Percentiles rank a stretch among this genome's conserved stretches.
phyloP scores from a whole-genome alignment of 2,888 invertebrate species.

The Sinopyrophorus schimmeli region DNA sequence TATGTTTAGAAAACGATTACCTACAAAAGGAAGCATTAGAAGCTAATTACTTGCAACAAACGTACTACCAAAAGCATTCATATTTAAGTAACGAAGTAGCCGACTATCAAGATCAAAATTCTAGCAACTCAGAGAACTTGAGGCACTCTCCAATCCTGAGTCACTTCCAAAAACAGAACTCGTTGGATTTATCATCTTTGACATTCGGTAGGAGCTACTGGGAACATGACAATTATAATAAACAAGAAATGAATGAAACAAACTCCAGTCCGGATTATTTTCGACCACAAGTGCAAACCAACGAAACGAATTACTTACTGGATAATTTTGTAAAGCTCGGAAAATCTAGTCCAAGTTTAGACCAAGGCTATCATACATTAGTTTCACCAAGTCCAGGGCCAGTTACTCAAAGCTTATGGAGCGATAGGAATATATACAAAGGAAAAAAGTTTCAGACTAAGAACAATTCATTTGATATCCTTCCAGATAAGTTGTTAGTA shows the following conservation, averaged over 20 bases:
- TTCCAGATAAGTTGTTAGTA: conserved; percentile 70
- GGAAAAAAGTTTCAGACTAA: conserved; percentile 47
- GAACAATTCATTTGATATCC: conserved; percentile 61
- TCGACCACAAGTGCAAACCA: conserved; percentile 33
- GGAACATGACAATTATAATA: conserved; percentile 49
- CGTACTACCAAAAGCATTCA: conserved; percentile 42
- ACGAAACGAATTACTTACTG: conserved; percentile 48
- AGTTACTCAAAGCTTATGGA: conserved; percentile 52
- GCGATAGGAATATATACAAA: conserved; percentile 49
- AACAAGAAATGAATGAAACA: conserved; percentile 40
- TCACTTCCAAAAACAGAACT: conserved; percentile 46
- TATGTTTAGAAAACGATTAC: conserved; percentile 33
- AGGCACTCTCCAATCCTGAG: conserved; percentile 23
- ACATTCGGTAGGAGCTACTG: conserved; percentile 52
- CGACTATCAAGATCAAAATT: conserved; percentile 36
- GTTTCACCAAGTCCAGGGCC: conserved; percentile 63
- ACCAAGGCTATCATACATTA: conserved; percentile 81
- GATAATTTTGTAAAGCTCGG: conserved; percentile 55
- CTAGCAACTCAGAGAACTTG: conserved; percentile 26
- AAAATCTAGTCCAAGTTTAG: conserved; percentile 68
- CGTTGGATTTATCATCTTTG: conserved; percentile 51
- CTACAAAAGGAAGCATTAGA: conserved; percentile 36
- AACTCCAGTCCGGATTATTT: conserved; percentile 44
- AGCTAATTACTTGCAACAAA: conserved; percentile 41
- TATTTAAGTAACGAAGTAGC: conserved; percentile 40